Evolutionary conservation across 2,113 vertebrate species (phyloP).

Genomic region (Eclectus roratus): DNA sequence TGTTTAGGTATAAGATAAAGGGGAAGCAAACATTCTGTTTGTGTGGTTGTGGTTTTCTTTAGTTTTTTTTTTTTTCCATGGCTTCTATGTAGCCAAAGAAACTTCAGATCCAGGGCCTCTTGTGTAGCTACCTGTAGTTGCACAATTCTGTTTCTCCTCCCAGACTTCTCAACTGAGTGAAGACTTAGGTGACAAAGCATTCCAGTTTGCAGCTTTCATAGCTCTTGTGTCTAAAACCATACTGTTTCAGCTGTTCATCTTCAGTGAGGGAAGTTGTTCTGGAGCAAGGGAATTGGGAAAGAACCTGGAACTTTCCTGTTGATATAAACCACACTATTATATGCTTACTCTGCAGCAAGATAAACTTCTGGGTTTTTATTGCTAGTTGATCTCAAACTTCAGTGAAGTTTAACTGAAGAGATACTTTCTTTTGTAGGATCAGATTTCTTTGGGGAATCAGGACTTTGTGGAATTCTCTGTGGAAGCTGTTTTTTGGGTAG

Average conservation of each 20-base stretch:
- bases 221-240: background rate
- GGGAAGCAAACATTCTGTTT: background rate
- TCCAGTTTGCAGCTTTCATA: background rate
- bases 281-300: background rate
- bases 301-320: background rate
- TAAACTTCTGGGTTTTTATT: background rate
- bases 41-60: background rate
- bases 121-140: background rate
- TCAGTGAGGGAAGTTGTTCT: background rate
- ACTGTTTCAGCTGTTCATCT: background rate
- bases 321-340: background rate
- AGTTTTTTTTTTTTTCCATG: background rate
- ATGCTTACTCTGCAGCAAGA: background rate
- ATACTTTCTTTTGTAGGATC: background rate
- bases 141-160: background rate
- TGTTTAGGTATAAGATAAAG: background rate
- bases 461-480: background rate
- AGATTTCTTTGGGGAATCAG: background rate
- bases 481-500: background rate
- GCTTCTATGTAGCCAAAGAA: background rate
- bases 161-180: background rate
- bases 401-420: background rate
- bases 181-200: background rate
- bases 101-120: background rate
- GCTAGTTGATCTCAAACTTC: background rate